Conservation (phyloP, 1,140 invertebrate genomes). For the Drosophila prosaltans region DNA sequence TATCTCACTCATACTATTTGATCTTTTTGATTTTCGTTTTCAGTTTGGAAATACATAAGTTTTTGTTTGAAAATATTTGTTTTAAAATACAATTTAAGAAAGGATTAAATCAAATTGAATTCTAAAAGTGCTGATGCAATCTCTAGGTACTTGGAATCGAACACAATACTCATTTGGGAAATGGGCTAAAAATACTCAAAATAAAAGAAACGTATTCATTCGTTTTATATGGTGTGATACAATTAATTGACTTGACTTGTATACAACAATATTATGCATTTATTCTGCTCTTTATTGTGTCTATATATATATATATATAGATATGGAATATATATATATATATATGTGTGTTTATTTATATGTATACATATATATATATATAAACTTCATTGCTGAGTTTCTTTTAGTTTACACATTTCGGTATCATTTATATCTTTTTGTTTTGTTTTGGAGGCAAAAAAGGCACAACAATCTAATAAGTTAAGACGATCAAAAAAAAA, state of each 20-base stretch:
- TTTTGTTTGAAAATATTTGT: background rate
- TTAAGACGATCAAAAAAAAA: slow-evolving; percentile 65
- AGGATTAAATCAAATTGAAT: slow-evolving; percentile 14
- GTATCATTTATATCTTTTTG: slow-evolving; percentile 32
- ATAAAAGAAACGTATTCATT: background rate
- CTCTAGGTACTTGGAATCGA: background rate
- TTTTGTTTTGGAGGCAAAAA: slow-evolving; percentile 74
- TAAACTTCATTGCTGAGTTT: slow-evolving; percentile 47
- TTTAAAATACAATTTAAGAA: slow-evolving; percentile 10
- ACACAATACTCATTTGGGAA: background rate
- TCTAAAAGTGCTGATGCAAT: slow-evolving; percentile 5
- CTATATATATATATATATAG: slow-evolving; percentile 43
- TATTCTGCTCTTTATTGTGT: slow-evolving; percentile 13
- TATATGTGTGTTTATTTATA: slow-evolving; percentile 38
- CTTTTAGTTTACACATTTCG: slow-evolving; percentile 56
- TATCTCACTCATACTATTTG: background rate
- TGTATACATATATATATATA: slow-evolving; percentile 54
- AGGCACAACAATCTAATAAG: slow-evolving; percentile 81
- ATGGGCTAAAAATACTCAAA: background rate
- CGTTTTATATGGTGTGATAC: slow-evolving; percentile 35
- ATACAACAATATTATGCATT: slow-evolving; percentile 31
- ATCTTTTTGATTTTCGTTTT: background rate
- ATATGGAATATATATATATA: slow-evolving; percentile 35
- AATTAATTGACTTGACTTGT: slow-evolving; percentile 64
- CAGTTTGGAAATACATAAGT: slow-evolving; percentile 5